Evolutionary conservation across 2,888 invertebrate genomes (phyloP).

Genomic region (Rhimphoctona megacephalus): DNA sequence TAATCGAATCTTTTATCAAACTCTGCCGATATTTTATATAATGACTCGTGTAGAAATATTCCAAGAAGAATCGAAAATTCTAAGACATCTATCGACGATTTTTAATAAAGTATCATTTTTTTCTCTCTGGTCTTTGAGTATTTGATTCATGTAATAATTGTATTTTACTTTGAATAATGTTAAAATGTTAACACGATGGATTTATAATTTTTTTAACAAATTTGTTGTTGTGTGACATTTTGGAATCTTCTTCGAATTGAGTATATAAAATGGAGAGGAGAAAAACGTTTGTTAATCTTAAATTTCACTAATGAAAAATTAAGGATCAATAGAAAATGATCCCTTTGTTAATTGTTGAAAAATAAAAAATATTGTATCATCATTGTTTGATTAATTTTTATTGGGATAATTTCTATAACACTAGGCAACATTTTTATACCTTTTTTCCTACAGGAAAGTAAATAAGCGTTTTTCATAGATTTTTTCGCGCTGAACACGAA

Average conservation of each 20-base stretch:
- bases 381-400: neutral
- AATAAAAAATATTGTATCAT: neutral
- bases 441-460: no score
- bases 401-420: neutral
- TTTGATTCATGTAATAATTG: neutral
- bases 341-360: neutral
- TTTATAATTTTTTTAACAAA: neutral
- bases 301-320: no score
- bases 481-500: no score
- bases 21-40: neutral
- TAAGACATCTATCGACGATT: neutral
- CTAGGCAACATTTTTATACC: no score
- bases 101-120: neutral
- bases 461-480: no score
- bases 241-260: no score
- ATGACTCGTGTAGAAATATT: neutral
- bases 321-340: no score
- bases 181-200: no score
- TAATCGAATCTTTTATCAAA: neutral
- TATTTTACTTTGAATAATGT: no score
- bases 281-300: no score
- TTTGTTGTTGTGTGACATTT: no score
- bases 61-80: neutral
- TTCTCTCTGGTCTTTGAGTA: neutral
- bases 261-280: no score